Base-by-base conservation (phyloP, 2,888 invertebrate species). In the Epinotia bilunana region DNA sequence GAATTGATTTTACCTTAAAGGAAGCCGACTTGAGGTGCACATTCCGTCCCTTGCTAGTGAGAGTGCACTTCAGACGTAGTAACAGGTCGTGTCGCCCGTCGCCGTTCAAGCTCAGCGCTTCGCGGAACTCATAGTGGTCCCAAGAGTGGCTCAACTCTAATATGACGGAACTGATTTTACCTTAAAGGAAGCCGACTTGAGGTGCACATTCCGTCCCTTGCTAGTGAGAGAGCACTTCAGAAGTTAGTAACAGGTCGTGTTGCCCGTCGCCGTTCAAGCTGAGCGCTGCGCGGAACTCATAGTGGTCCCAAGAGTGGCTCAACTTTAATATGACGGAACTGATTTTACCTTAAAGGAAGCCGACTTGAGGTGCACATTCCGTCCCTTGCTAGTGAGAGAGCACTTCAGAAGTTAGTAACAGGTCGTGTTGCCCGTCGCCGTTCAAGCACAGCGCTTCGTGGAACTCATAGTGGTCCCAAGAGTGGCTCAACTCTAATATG, bases 81-180 rank as follows among this genome's bases (percentile, higher is more conserved):
- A 98, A 97, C 33, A 33, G 95, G 28, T 96, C 96, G 2, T 95
- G 93, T 0, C 92, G 87, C 2, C 95, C 94, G 16, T 87, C 86
- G 33, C 86, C 86, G 64, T 83, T 92, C 2, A 91, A 85, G 76
- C 95, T 95, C 12, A 95, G 87, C 0, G 95, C 94, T 71, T 95
- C 95, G 55, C 95, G 95, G 55, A 99, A 96, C 90, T 99, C 99
- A 46, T 97, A 97, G 86, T 99, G 99, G 91, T 99, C 99, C 87
- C 98, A 98, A 5, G 98, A 98, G 90, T 99, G 99, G 78, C 97
- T 96, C 91, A 98, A 99, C 85, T 99, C 99, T n/a, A 55, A n/a
- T 12, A 12, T 12, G 20, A 5, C 12, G 20, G 23, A 20, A 5
- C 12, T 9, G 7, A 18, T 69, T 69, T 39, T n/a, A 72, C 72